Percentiles rank a stretch among this genome's conserved stretches.
Evolutionary conservation across 2,113 vertebrate genomes (phyloP).

Genomic region (Baryphthengus martii): DNA sequence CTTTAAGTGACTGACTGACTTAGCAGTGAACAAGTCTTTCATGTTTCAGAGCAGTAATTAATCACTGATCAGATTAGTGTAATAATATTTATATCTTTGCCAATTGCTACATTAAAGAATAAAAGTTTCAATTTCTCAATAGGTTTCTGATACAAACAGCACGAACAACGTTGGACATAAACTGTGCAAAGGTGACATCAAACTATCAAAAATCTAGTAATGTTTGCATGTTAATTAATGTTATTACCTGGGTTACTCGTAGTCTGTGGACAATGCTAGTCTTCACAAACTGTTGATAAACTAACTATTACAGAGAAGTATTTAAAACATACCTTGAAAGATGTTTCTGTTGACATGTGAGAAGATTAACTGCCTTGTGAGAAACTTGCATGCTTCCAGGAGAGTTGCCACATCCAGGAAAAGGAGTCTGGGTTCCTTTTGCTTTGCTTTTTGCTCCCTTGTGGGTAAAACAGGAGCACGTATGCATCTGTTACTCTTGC

Average conservation of each 20-base stretch:
- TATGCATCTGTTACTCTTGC: background rate
- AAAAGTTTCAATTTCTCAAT: background rate
- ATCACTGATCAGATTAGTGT: background rate
- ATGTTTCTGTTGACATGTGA: background rate
- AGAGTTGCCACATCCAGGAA: background rate
- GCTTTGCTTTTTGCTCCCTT: background rate
- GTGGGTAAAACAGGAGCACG: background rate
- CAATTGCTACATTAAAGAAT: background rate
- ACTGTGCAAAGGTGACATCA: constrained; percentile 16
- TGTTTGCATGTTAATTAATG: background rate
- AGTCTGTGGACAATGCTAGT: background rate
- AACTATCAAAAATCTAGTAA: background rate
- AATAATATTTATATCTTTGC: background rate
- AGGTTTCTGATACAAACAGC: background rate
- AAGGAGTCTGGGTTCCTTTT: background rate
- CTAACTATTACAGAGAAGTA: background rate
- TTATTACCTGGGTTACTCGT: background rate
- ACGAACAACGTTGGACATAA: background rate
- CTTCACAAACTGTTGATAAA: background rate
- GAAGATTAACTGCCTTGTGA: background rate
- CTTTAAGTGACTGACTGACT: background rate
- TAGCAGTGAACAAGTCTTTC: background rate
- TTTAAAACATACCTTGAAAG: background rate
- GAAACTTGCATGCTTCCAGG: background rate
- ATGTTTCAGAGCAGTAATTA: background rate